These are phyloP conservation scores for Microcebus tavaratra DNA, from an alignment of 2,113 vertebrate species.

Conservation along the genomic window DNA sequence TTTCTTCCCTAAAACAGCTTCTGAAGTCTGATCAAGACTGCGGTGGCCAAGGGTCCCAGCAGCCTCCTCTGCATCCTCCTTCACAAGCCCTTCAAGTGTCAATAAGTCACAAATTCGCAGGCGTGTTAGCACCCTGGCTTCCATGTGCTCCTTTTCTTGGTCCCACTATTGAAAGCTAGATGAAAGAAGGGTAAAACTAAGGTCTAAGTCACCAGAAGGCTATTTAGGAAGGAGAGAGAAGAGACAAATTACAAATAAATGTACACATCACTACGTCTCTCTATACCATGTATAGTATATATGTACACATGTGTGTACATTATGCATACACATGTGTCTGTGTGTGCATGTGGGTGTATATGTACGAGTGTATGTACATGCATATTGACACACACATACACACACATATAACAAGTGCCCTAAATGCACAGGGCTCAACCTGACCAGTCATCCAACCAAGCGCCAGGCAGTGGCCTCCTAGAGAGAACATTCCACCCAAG, in stretches of 20 bases:
- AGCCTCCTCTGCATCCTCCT: not conserved
- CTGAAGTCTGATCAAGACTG: not conserved
- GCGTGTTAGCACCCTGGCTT: not conserved
- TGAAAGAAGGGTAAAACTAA: not conserved
- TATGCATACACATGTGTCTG: not conserved
- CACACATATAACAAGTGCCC: not conserved
- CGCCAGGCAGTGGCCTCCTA: not conserved
- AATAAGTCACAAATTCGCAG: not conserved
- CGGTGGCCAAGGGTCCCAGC: not conserved
- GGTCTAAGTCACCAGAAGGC: not conserved
- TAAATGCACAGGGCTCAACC: not conserved
- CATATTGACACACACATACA: not conserved
- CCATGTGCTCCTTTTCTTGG: not conserved
- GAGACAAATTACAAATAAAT: not conserved
- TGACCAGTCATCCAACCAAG: not conserved
- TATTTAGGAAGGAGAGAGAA: not conserved
- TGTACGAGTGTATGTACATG: not conserved
- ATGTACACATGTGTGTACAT: not conserved
- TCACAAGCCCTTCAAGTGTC: accelerated
- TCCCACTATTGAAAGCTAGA: not conserved
- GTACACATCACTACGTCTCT: accelerated
- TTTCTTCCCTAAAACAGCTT: not conserved
- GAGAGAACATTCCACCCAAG: not conserved
- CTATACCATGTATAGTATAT: not conserved
- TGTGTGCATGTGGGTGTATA: not conserved